phyloP scores from a whole-genome alignment of 2,888 invertebrate species.

The Chironomus tentans region DNA sequence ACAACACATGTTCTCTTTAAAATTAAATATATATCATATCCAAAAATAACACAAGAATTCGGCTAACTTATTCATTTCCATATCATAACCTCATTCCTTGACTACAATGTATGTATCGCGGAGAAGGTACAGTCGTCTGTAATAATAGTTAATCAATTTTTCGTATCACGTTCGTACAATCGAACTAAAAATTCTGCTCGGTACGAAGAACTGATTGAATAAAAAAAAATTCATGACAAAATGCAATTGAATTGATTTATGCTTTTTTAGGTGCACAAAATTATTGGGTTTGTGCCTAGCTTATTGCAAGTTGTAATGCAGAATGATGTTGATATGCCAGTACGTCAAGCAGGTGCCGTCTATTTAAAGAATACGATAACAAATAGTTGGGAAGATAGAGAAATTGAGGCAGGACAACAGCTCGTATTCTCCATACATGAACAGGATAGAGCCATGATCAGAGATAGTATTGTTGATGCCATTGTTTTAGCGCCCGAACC shows the following conservation, averaged over 20 bases:
- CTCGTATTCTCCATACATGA: conserved; percentile 85
- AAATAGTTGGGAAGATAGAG: conserved; percentile 80
- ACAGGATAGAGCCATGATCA: conserved; percentile 87
- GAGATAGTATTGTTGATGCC: conserved; percentile 92
- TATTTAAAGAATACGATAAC: conserved; percentile 92
- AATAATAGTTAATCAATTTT: too few species aligned
- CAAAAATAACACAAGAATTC: neutral
- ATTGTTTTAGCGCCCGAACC: conserved; percentile 87
- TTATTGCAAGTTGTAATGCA: conserved; percentile 90
- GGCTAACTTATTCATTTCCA: neutral
- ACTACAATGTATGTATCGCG: too few species aligned
- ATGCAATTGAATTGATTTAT: neutral
- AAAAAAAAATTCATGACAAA: conserved; percentile 21
- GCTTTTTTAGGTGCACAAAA: conserved; percentile 69
- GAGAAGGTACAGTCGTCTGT: too few species aligned
- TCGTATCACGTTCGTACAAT: too few species aligned
- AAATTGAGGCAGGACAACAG: conserved; percentile 61
- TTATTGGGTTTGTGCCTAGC: conserved; percentile 91
- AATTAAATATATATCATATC: neutral
- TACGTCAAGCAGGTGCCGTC: conserved; percentile 92
- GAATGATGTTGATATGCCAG: conserved; percentile 79
- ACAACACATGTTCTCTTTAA: neutral
- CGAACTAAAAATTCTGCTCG: too few species aligned
- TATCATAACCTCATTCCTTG: too few species aligned
- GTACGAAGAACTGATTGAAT: too few species aligned